A percentile compares a stretch with the other conserved stretches of the same genome.
phyloP scores from a whole-genome alignment of 2,113 vertebrate genomes.

The Xenopus laevis region DNA sequence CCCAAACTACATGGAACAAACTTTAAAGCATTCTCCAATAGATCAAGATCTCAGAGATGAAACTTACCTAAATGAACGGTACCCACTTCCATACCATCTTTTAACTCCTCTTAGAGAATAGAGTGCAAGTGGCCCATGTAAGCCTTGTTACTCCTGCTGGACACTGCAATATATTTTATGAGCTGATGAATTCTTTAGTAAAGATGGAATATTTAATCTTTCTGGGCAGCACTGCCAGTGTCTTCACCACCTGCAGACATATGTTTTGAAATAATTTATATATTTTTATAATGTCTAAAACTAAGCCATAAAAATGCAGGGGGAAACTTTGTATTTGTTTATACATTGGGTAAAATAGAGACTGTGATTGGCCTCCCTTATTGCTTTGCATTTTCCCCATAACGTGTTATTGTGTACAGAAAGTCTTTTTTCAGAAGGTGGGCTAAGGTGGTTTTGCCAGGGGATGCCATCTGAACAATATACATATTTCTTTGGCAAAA shows the following conservation, averaged over 20 bases:
- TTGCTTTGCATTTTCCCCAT: too few species aligned
- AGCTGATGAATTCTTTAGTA: neutral
- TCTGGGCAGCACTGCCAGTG: neutral
- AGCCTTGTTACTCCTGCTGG: constrained; percentile 9
- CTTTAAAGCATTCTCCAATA: constrained; percentile 40
- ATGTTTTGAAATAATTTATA: too few species aligned
- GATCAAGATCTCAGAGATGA: constrained; percentile 40
- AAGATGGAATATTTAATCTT: neutral
- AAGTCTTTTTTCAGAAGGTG: too few species aligned
- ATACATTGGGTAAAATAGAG: too few species aligned
- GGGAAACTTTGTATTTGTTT: too few species aligned
- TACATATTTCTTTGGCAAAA: too few species aligned
- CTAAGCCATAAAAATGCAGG: too few species aligned
- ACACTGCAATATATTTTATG: neutral
- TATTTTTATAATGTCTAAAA: too few species aligned
- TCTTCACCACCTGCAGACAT: neutral
- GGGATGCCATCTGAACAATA: too few species aligned
- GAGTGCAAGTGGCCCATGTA: neutral
- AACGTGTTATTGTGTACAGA: too few species aligned
- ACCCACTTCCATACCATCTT: constrained; percentile 29
- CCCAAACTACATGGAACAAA: constrained; percentile 9
- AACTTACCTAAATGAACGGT: constrained; percentile 45
- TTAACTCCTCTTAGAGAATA: constrained; percentile 23
- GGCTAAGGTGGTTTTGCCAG: too few species aligned
- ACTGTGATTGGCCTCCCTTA: too few species aligned